Evolutionary conservation across 92 coral and sea anemone genomes (phyloP).

Genomic region (Umimayanthus chanpuru): DNA sequence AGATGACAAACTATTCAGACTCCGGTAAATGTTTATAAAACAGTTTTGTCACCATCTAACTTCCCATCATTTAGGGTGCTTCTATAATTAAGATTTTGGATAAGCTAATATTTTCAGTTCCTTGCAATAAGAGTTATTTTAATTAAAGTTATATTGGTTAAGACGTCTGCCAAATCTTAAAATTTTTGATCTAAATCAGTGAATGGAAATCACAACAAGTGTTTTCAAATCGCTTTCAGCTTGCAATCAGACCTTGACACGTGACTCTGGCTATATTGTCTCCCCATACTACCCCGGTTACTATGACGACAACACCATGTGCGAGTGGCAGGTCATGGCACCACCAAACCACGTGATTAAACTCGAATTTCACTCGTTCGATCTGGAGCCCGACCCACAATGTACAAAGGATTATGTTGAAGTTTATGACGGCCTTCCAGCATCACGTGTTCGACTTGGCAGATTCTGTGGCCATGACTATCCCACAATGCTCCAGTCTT

Average conservation of each 20-base stretch:
- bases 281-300: constrained; percentile 81
- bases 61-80: too few relatives aligned
- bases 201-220: too few relatives aligned
- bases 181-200: too few relatives aligned
- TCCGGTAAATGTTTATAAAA: too few relatives aligned
- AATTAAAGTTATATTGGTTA: too few relatives aligned
- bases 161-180: too few relatives aligned
- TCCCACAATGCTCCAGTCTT: constrained; percentile 57
- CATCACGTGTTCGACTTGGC: constrained; percentile 38
- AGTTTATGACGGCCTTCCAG: constrained; percentile 53
- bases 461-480: constrained; percentile 69
- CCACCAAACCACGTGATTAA: constrained; percentile 63
- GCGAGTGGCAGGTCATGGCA: constrained; percentile 65
- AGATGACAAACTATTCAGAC: too few relatives aligned
- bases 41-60: too few relatives aligned
- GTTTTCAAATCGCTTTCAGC: constrained; percentile 26
- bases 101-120: too few relatives aligned
- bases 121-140: too few relatives aligned
- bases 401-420: constrained; percentile 62
- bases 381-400: constrained; percentile 51
- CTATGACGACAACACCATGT: constrained; percentile 51
- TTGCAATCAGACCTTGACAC: constrained; percentile 37
- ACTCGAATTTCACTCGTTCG: constrained; percentile 57
- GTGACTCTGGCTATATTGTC: constrained; percentile 59
- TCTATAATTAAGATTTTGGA: too few relatives aligned